A percentile compares a stretch with the other conserved stretches of the same genome.
Evolutionary conservation across 2,113 vertebrate genomes (phyloP).

Genomic region (Proterorhinus semilunaris): DNA sequence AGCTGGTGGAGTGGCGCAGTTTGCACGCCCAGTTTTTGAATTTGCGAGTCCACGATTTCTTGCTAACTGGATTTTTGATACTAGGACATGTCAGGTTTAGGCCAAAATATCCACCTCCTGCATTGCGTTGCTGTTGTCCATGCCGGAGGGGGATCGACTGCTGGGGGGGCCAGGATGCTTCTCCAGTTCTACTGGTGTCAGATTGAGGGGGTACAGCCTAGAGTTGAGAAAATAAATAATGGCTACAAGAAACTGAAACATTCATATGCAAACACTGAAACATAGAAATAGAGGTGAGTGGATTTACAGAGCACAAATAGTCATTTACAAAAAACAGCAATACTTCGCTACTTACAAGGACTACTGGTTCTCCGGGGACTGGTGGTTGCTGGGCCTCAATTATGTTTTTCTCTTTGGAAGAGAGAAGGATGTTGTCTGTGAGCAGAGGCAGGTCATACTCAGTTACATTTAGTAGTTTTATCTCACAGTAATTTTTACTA

Average conservation of each 20-base stretch:
- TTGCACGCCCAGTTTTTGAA: conserved; percentile 96
- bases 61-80: conserved; percentile 97
- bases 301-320: conserved; percentile 20
- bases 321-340: not conserved
- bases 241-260: conserved; percentile 51
- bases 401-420: conserved; percentile 52
- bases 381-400: conserved; percentile 44
- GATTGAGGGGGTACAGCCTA: conserved; percentile 81
- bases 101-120: conserved; percentile 98
- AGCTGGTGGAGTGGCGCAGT: conserved; percentile 92
- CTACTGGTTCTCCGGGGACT: conserved; percentile 69
- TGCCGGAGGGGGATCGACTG: conserved; percentile 75
- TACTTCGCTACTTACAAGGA: conserved; percentile 71
- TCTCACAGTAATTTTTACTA: too few species aligned
- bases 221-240: conserved; percentile 60
- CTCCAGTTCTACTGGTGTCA: conserved; percentile 81
- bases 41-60: conserved; percentile 95
- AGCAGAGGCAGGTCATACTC: conserved; percentile 20
- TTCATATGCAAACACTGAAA: conserved; percentile 38
- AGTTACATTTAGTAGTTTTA: too few species aligned
- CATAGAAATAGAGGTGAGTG: conserved; percentile 5
- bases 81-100: conserved; percentile 98
- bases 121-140: conserved; percentile 86
- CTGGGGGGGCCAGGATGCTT: conserved; percentile 76
- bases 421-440: conserved; percentile 48